phyloP scores from a whole-genome alignment of 2,797 vertebrate species.

The Rhabdomys pumilio region DNA sequence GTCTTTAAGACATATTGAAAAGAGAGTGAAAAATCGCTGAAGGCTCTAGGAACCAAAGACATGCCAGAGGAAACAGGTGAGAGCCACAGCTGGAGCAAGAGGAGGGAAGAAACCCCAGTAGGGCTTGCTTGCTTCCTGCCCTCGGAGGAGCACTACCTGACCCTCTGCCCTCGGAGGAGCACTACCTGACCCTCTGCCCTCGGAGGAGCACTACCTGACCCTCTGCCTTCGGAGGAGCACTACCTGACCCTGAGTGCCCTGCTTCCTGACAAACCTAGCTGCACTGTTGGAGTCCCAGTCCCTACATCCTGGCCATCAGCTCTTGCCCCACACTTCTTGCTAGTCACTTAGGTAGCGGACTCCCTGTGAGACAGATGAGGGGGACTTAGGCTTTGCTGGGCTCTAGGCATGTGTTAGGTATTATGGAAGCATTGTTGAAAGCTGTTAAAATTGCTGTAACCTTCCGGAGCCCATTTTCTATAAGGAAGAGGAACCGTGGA shows the following conservation, averaged over 20 bases:
- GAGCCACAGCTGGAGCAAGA: neutral
- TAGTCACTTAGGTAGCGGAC: neutral
- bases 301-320: neutral
- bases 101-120: neutral
- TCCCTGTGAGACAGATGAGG: neutral
- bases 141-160: neutral
- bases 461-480: neutral
- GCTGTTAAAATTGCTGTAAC: neutral
- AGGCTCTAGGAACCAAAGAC: neutral
- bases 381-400: neutral
- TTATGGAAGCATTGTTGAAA: neutral
- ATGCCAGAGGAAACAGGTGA: neutral
- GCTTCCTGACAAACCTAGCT: neutral
- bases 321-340: neutral
- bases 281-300: neutral
- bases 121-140: too few relatives aligned
- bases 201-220: neutral
- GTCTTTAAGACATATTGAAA: neutral
- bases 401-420: neutral
- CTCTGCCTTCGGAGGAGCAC: neutral
- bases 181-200: neutral
- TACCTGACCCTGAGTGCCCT: neutral
- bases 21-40: fast-evolving
- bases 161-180: neutral
- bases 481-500: neutral